A percentile compares a stretch with the other conserved stretches of the same genome.
Conservation (phyloP, 2,797 vertebrate species). For the Cercopithecus diana region DNA sequence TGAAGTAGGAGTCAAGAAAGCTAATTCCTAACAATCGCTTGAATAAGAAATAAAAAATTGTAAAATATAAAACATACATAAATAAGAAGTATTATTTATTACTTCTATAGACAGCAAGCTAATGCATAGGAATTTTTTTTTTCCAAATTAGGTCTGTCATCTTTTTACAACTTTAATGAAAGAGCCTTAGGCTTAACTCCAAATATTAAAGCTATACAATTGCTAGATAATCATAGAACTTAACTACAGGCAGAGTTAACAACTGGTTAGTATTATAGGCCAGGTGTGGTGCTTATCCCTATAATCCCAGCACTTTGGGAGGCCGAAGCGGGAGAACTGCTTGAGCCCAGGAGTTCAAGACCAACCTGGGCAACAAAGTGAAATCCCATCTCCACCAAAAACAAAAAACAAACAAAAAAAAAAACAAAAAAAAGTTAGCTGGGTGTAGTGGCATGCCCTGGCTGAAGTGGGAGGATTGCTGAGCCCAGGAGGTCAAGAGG, state of each 20-base stretch:
- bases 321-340: neutral
- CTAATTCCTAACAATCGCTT: neutral
- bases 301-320: neutral
- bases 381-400: neutral
- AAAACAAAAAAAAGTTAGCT: neutral
- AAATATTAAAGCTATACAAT: constrained; percentile 17
- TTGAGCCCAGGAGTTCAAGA: neutral
- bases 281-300: neutral
- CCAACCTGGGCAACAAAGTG: neutral
- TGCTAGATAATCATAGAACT: neutral
- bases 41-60: neutral
- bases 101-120: neutral
- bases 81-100: neutral
- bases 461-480: neutral
- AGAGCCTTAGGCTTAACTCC: neutral
- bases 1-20: neutral
- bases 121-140: neutral
- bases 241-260: neutral
- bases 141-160: neutral
- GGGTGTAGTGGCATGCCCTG: neutral
- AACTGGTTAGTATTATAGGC: neutral
- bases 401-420: too few species aligned
- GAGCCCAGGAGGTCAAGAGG: neutral
- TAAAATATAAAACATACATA: neutral
- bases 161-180: constrained; percentile 20